phyloP scores from a whole-genome alignment of 2,113 vertebrate genomes.

The Sylvietta virens region DNA sequence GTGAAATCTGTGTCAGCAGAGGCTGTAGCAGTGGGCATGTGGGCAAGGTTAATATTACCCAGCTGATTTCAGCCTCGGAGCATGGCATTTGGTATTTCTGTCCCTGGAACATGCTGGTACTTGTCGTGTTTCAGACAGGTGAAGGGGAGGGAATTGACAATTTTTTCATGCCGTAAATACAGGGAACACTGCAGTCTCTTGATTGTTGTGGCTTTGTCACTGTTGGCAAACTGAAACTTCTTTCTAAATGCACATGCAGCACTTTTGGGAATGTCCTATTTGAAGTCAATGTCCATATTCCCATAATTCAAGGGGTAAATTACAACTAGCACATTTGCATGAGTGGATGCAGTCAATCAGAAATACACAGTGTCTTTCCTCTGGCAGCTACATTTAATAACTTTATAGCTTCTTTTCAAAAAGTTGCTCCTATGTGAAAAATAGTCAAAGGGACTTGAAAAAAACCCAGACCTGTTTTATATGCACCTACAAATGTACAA shows the following conservation, averaged over 20 bases:
- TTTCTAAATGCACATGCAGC: neutral
- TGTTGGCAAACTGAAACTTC: neutral
- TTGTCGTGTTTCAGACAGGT: neutral
- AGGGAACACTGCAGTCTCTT: neutral
- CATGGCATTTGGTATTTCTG: constrained; percentile 45
- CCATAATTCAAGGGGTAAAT: neutral
- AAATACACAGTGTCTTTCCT: neutral
- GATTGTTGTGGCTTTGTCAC: neutral
- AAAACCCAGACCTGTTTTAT: neutral
- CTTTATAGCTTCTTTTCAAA: neutral
- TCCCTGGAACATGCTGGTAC: neutral
- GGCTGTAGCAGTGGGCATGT: neutral
- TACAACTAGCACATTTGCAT: neutral
- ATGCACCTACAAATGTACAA: neutral
- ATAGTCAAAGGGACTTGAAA: neutral
- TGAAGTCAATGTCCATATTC: neutral
- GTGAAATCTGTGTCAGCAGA: neutral
- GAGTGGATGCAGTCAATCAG: neutral
- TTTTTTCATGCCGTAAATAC: neutral
- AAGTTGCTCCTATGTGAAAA: neutral
- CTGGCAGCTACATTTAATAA: neutral
- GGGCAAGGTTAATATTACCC: constrained; percentile 14
- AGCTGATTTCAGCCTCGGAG: constrained; percentile 27
- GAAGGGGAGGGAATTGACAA: neutral
- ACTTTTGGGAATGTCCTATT: neutral